A percentile compares a stretch with the other conserved stretches of the same genome.
Conservation (phyloP, 1,140 invertebrate species). For the Streblospio benedicti region DNA sequence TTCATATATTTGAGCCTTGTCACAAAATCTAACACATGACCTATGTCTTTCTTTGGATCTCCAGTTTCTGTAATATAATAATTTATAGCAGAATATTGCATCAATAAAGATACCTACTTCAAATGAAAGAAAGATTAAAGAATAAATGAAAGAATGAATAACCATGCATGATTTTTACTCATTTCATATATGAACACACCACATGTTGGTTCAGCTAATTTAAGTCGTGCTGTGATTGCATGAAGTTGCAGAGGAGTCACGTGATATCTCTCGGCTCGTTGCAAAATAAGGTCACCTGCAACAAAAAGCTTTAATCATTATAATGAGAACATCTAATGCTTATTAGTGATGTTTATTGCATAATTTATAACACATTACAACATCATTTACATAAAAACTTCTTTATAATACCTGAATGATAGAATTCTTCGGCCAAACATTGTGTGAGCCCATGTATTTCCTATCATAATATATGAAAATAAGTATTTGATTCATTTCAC, state of each 20-base stretch:
- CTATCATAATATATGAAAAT: background rate
- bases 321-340: background rate
- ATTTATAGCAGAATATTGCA: slow-evolving; percentile 8
- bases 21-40: slow-evolving; percentile 80
- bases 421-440: slow-evolving; percentile 13
- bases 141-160: slow-evolving; percentile 5
- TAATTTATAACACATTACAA: background rate
- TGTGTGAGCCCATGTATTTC: slow-evolving; percentile 8
- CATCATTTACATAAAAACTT: background rate
- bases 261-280: slow-evolving; percentile 29
- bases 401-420: slow-evolving; percentile 14
- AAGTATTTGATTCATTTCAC: too few species aligned
- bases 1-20: slow-evolving; percentile 57
- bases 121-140: slow-evolving; percentile 4
- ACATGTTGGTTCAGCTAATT: slow-evolving; percentile 68
- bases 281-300: slow-evolving; percentile 38
- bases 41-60: slow-evolving; percentile 66
- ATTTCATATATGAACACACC: slow-evolving; percentile 32
- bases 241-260: slow-evolving; percentile 58
- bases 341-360: background rate
- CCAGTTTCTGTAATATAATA: slow-evolving; percentile 55
- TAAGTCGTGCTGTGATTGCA: slow-evolving; percentile 76
- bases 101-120: too few species aligned
- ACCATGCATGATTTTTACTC: too few species aligned
- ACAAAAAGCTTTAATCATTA: slow-evolving; percentile 2